Evolutionary conservation across 2,113 vertebrate species (phyloP).

Genomic region (Rhombomys opimus): DNA sequence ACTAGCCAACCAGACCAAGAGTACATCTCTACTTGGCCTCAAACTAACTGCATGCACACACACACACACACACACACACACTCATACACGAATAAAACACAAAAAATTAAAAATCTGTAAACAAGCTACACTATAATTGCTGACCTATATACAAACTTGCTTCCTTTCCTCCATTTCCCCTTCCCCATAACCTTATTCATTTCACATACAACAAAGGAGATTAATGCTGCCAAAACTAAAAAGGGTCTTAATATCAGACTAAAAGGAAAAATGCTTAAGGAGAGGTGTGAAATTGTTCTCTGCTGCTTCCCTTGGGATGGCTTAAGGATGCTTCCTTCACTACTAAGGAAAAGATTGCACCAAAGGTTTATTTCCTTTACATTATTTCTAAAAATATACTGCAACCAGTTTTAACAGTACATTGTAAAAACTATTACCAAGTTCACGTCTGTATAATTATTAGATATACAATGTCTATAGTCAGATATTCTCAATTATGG

Average conservation of each 20-base stretch:
- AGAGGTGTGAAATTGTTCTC: background rate
- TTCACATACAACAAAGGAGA: conserved; percentile 23
- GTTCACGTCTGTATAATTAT: background rate
- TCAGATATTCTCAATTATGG: conserved; percentile 15
- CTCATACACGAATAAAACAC: background rate
- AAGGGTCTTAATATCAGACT: background rate
- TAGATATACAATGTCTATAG: background rate
- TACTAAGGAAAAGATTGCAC: background rate
- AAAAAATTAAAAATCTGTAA: background rate
- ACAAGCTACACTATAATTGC: background rate
- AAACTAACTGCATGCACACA: background rate
- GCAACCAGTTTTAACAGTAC: background rate
- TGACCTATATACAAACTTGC: background rate
- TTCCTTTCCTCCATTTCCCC: background rate
- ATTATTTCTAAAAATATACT: background rate
- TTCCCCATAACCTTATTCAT: background rate
- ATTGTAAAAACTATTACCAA: background rate
- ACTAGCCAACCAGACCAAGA: background rate
- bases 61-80: background rate
- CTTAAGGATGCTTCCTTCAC: background rate
- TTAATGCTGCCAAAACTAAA: background rate
- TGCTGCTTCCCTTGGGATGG: background rate
- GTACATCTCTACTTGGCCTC: too few species aligned
- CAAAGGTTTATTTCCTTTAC: background rate
- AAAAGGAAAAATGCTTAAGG: background rate